Percentiles rank a stretch among this genome's conserved stretches.
Evolutionary conservation across 2,888 invertebrate species (phyloP).

Genomic region (Tinea trinotella): DNA sequence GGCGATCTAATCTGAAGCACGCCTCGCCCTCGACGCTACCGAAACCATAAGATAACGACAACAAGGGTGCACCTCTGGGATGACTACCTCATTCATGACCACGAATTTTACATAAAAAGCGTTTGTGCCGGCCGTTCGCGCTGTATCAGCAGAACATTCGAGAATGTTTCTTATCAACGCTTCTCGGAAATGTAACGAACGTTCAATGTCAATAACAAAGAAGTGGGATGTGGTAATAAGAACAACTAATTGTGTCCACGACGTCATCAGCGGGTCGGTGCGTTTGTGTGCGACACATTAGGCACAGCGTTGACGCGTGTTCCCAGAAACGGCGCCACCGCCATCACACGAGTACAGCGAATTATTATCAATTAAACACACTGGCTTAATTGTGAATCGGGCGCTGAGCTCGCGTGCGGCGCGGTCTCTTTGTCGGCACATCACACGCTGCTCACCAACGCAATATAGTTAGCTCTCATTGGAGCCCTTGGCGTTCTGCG

Average conservation of each 20-base stretch:
- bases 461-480: constrained; percentile 21
- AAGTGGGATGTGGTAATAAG: constrained; percentile 42
- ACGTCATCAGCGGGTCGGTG: not conserved
- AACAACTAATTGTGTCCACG: constrained; percentile 22
- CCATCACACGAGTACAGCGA: constrained; percentile 31
- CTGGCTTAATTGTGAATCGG: constrained; percentile 69
- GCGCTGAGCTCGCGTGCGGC: constrained; percentile 63
- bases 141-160: constrained; percentile 33
- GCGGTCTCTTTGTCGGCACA: constrained; percentile 64
- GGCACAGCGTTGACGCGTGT: constrained; percentile 43
- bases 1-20: constrained; percentile 15
- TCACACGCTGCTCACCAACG: constrained; percentile 40
- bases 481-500: constrained; percentile 12
- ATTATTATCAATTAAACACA: constrained; percentile 72
- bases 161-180: constrained; percentile 4
- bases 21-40: constrained; percentile 16
- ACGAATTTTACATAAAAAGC: constrained; percentile 58
- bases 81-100: constrained; percentile 23
- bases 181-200: constrained; percentile 37
- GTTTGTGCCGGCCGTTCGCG: constrained; percentile 1
- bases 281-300: constrained; percentile 20
- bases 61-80: constrained; percentile 6
- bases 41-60: constrained; percentile 11
- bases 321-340: constrained; percentile 40
- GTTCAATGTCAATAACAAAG: constrained; percentile 64